Base-by-base conservation (phyloP, 2,797 vertebrate species). In the Pseudopleuronectes americanus region DNA sequence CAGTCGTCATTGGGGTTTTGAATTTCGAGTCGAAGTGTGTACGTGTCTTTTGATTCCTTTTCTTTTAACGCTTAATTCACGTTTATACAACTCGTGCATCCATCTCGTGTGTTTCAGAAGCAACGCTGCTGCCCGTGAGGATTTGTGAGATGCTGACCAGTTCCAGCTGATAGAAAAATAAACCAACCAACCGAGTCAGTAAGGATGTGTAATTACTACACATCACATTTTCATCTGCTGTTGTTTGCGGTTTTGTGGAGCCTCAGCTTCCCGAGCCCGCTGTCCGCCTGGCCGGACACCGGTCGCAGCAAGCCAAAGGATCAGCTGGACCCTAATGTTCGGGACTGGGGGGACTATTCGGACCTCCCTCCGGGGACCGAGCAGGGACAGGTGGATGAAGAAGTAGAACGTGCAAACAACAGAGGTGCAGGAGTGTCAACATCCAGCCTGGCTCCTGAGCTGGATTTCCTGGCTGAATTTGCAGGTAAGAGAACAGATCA, bases 381-480 rank as follows among this genome's bases (percentile, higher is more conserved):
- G 69, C 85, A 72, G 31, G 86, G 81, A 43, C 61, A 80, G 64
- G 87, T 65, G 80, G 81, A 88, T 0, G 66, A 70, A 68, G 85
- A 83, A 3, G 23, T 21, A 55, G 65, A 77, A 9, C 77, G 61
- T 47, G 87, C 56, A 26, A 59, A 71, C 12, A 74, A 57, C 67
- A 72, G 62, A 14, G 68, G 85, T 48, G 67, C 8, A 2, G 74
- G 68, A 23, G 81, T 67, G 19, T 23, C 82, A 3, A 82, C 74
- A 4, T 57, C 79, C 3, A 86, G 71, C 23, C 51, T 91, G 38
- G 48, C 68, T 26, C 85, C 88, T 0, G 92, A 92, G 77, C 68
- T 89, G 36, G 93, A 94, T 62, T 94, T 95, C 72, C 76, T 95
- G 75, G 85, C 81, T 17, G 89, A 92, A 16, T 94, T 94, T 91